Evolutionary conservation across 2,888 invertebrate genomes (phyloP).

Genomic region (Buathra laborator): DNA sequence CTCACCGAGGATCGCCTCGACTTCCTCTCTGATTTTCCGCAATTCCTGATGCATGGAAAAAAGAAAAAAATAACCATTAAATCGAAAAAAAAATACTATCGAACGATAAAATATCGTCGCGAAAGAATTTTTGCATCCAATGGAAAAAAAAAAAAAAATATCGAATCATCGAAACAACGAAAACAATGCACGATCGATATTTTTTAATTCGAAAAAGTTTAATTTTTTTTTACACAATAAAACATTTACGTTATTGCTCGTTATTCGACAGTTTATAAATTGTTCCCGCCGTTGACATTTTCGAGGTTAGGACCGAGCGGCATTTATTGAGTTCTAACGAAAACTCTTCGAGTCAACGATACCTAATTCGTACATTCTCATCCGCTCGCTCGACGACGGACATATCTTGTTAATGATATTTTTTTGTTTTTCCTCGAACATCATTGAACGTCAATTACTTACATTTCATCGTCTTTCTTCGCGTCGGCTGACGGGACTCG

Average conservation of each 20-base stretch:
- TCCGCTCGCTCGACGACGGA: too few relatives aligned
- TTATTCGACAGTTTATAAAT: background rate
- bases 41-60: constrained; percentile 60
- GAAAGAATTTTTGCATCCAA: background rate
- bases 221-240: background rate
- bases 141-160: background rate
- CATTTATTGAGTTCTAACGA: background rate
- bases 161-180: background rate
- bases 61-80: background rate
- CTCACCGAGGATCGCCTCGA: constrained; percentile 79
- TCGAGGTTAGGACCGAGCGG: background rate
- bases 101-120: background rate
- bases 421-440: background rate
- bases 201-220: background rate
- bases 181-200: background rate
- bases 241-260: background rate
- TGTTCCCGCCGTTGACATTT: background rate
- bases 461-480: constrained; percentile 21
- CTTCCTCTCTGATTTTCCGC: constrained; percentile 65
- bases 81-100: background rate
- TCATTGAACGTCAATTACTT: background rate
- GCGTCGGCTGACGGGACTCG: background rate
- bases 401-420: background rate
- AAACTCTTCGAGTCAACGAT: background rate
- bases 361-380: background rate